Base-by-base conservation (phyloP, 1,140 invertebrate species). In the Drosophila cardini region DNA sequence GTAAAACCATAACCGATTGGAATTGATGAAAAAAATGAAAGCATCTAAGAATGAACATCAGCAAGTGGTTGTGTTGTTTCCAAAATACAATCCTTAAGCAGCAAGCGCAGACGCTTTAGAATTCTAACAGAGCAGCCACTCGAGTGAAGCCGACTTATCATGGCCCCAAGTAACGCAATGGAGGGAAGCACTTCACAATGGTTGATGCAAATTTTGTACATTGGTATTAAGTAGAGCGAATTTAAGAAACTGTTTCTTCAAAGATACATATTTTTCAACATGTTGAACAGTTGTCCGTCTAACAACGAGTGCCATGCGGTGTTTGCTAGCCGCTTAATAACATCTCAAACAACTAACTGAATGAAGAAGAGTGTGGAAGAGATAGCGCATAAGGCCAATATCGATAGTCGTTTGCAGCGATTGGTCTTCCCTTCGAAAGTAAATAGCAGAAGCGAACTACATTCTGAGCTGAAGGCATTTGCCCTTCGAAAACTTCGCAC, bases 11-110 rank as follows among this genome's bases (percentile, higher is more conserved):
- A 61, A 46, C 15, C 42, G 46, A 10, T 2, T 36, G 11, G 40
- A 61, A 42, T 21, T 61, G 2, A 21, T 61, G 30, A 61, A 61
- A 61, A 45, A 42, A 10, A 61, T 61, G 58, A 11, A 61, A 34
- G 26, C 43, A 18, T 48, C 58, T 13, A 46, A 42, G 45, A 10
- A 26, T n/a, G 40, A 48, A 2, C 58, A 46, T 21, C 58, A 46
- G 13, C 43, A 61, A 13, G 30, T 8, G 15, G 26, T 61, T 32
- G 32, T n/a, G 16, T 15, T 48, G 58, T n/a, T n/a, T n/a, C 42
- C 58, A 13, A 48, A 32, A 50, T 50, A 30, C 11, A 11, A 2
- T 46, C 9, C 48, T 50, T 18, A 50, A n/a, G 26, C 48, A 30
- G 21, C 48, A n/a, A n/a, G n/a, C n/a, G n/a, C n/a, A n/a, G n/a